phyloP scores from a whole-genome alignment of 1,140 invertebrate genomes.

The Limonius californicus region DNA sequence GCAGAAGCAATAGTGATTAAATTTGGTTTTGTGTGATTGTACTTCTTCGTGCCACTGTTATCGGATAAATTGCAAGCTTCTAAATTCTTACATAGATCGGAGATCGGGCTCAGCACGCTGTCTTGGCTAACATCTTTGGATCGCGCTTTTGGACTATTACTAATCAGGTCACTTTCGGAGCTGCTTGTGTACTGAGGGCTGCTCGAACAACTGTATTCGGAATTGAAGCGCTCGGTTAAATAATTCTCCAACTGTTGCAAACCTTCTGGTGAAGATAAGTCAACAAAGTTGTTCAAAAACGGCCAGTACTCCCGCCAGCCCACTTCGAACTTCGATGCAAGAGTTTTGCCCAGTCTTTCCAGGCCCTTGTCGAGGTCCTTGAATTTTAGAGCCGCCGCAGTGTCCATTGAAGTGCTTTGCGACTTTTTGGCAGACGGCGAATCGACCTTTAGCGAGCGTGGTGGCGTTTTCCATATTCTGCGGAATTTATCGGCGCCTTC shows the following conservation, averaged over 20 bases:
- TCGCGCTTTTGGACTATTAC: not conserved
- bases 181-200: not conserved
- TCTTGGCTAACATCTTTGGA: not conserved
- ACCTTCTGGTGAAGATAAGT: slow-evolving; percentile 69
- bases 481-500: slow-evolving; percentile 68
- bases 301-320: slow-evolving; percentile 91
- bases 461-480: slow-evolving; percentile 77
- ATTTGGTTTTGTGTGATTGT: not conserved
- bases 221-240: slow-evolving; percentile 46
- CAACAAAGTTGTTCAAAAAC: slow-evolving; percentile 75
- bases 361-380: slow-evolving; percentile 79
- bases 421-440: slow-evolving; percentile 31
- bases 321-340: slow-evolving; percentile 72
- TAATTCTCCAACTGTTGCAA: slow-evolving; percentile 70
- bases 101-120: slow-evolving; percentile 50
- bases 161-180: not conserved
- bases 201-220: not conserved
- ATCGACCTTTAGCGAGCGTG: slow-evolving; percentile 47
- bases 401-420: slow-evolving; percentile 27
- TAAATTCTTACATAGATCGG: slow-evolving; percentile 54
- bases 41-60: slow-evolving; percentile 28
- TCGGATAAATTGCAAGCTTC: slow-evolving; percentile 51
- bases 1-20: not conserved
- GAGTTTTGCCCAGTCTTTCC: slow-evolving; percentile 72
- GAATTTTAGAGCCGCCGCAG: slow-evolving; percentile 54